Evolutionary conservation across 2,797 vertebrate species (phyloP).

Genomic region (Lagocephalus sceleratus): DNA sequence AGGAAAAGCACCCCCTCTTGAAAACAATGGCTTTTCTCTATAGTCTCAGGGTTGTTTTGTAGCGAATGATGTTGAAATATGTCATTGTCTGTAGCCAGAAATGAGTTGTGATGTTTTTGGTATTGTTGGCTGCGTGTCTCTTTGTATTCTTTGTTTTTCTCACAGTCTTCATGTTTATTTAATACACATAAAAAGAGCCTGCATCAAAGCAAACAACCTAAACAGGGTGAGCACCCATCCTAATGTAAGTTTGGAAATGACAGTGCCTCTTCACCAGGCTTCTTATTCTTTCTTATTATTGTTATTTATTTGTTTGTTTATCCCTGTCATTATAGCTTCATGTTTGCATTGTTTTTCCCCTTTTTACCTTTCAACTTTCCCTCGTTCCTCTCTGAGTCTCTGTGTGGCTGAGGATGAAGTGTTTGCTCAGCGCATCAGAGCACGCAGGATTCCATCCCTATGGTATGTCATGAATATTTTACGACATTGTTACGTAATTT

Average conservation of each 20-base stretch:
- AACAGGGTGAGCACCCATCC: background rate
- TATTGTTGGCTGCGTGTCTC: constrained; percentile 1
- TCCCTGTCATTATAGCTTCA: constrained; percentile 3
- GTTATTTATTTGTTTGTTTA: constrained; percentile 5
- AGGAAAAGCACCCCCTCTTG: no score
- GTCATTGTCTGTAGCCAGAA: background rate
- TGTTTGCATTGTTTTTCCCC: constrained; percentile 36
- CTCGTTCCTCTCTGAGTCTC: constrained; percentile 40
- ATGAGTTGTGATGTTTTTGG: background rate
- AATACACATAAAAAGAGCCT: constrained; percentile 3
- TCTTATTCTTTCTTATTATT: background rate
- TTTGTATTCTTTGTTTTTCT: background rate
- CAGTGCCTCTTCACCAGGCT: constrained; percentile 7
- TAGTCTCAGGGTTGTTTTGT: no score
- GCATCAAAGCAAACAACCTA: constrained; percentile 12
- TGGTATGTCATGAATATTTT: constrained; percentile 73
- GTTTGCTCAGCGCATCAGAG: constrained; percentile 71
- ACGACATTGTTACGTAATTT: constrained; percentile 67
- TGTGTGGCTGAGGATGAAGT: constrained; percentile 54
- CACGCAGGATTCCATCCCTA: constrained; percentile 58
- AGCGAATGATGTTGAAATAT: no score
- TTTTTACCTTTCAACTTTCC: constrained; percentile 35
- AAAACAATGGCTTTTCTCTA: no score
- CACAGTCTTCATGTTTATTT: constrained; percentile 21
- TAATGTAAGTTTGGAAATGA: constrained; percentile 1